Evolutionary conservation across 1,140 invertebrate genomes (phyloP).

Genomic region (Cecropterus lyciades): DNA sequence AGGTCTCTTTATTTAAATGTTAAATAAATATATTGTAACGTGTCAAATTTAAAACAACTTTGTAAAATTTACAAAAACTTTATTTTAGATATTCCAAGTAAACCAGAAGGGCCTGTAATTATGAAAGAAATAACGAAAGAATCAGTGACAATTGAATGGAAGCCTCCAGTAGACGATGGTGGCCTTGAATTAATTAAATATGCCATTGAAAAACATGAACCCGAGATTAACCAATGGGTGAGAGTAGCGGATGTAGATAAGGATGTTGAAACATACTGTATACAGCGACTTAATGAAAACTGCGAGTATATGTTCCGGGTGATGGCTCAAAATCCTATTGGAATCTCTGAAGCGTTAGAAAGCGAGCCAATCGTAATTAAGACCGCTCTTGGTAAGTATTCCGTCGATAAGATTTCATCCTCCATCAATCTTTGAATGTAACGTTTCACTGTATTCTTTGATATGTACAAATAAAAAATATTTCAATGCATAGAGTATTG

Average conservation of each 20-base stretch:
- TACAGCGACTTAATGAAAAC: slow-evolving; percentile 91
- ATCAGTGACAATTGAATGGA: slow-evolving; percentile 91
- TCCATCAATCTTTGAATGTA: too few relatives aligned
- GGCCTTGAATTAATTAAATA: slow-evolving; percentile 92
- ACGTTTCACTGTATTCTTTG: too few relatives aligned
- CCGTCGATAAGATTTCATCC: too few relatives aligned
- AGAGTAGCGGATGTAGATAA: slow-evolving; percentile 91
- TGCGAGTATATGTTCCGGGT: slow-evolving; percentile 94
- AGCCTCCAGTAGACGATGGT: slow-evolving; percentile 92
- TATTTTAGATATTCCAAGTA: slow-evolving; percentile 90
- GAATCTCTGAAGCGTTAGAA: slow-evolving; percentile 90
- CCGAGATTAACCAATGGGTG: slow-evolving; percentile 88
- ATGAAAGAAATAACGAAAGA: slow-evolving; percentile 90
- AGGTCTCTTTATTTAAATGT: too few relatives aligned
- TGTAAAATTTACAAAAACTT: slow-evolving; percentile 1
- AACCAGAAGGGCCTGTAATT: slow-evolving; percentile 91
- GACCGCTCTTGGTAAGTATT: slow-evolving; percentile 65
- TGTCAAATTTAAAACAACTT: too few relatives aligned
- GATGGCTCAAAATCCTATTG: slow-evolving; percentile 92
- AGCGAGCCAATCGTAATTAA: slow-evolving; percentile 89
- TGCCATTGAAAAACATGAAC: slow-evolving; percentile 91
- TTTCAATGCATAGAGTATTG: too few relatives aligned
- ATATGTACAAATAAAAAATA: too few relatives aligned
- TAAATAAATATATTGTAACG: too few relatives aligned
- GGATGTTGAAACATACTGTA: slow-evolving; percentile 88